These are phyloP conservation scores for Diadromus collaris DNA, from an alignment of 2,888 invertebrate species.

Conservation along the genomic window DNA sequence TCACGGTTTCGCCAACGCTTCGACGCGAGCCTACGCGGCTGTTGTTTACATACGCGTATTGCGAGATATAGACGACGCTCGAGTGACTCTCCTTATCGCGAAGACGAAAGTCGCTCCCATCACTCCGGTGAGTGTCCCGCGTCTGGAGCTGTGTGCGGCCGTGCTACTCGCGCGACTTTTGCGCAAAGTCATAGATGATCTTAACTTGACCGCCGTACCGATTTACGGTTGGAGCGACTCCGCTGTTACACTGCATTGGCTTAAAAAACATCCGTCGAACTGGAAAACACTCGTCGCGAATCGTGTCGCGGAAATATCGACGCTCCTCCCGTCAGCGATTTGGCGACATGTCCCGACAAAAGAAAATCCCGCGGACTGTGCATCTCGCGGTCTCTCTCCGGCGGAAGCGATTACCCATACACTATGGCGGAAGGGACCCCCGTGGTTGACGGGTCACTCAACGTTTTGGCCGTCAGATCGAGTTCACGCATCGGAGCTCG, in stretches of 20 bases:
- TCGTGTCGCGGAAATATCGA: not conserved
- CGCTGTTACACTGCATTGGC: too few relatives aligned
- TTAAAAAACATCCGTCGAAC: too few relatives aligned
- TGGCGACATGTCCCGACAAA: not conserved
- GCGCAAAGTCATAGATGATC: not conserved
- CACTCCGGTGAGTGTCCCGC: not conserved
- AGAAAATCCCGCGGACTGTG: not conserved
- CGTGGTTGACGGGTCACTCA: slow-evolving; percentile 60
- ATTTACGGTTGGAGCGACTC: too few relatives aligned
- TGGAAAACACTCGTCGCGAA: too few relatives aligned
- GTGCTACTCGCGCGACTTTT: not conserved
- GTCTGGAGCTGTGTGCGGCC: not conserved
- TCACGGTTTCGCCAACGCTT: slow-evolving; percentile 46
- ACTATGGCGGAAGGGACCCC: slow-evolving; percentile 9
- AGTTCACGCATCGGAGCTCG: slow-evolving; percentile 17
- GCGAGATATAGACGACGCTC: not conserved
- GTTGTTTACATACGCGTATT: slow-evolving; percentile 27
- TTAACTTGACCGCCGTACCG: not conserved
- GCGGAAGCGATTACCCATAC: not conserved
- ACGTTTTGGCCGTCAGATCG: slow-evolving; percentile 35
- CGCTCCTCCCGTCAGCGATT: not conserved
- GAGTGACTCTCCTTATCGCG: too few relatives aligned
- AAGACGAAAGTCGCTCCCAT: not conserved
- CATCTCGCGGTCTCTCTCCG: not conserved
- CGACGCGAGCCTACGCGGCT: too few relatives aligned